Base-by-base conservation (phyloP, 2,797 vertebrate species). In the Eleutherodactylus coqui region DNA sequence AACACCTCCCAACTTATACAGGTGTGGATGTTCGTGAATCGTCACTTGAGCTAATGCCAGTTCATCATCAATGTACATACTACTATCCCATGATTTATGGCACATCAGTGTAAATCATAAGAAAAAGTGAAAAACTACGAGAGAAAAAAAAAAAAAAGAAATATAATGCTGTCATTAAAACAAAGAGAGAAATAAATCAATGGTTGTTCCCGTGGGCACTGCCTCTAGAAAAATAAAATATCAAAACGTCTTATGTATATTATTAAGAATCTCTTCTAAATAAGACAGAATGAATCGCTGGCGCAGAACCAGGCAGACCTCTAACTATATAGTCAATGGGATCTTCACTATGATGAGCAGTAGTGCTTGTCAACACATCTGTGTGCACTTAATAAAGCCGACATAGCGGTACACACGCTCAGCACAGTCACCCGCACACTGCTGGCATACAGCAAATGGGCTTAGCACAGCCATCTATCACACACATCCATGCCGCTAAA, bases 361-460 rank as follows among this genome's bases (percentile, higher is more conserved):
- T 10, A 38, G 0, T 51, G 38, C 43, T 38, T 69, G 60, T 53
- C 62, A 85, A 47, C 76, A 45, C 21, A 38, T 80, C 76, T 6
- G 47, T 29, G 16, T 34, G 51, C 53, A 62, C 70, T 75, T 75
- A 81, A 80, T 75, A 75, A 86, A 69, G 53, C 34, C 55, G 45
- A 70, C 72, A n/a, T 75, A 47, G 47, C 38, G 17, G 4, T 11
- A 5, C 14, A 14, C 32, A 70, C 13, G 67, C 1, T 69, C 24
- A 32, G 32, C 13, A 29, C 70, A 53, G 51, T 43, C 85, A 76
- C 78, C 77, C 79, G 8, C 32, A 47, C 36, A 36, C 38, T 47
- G 24, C 55, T 27, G 43, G 2, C 64, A 14, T 62, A 72, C 75
- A 83, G 34, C 47, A 79, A 60, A 70, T 38, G 53, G 43, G 51